Evolutionary conservation across 2,888 invertebrate genomes (phyloP), one percentile per base, ranked within the genome.

Genomic region (Dryococelus australis): DNA sequence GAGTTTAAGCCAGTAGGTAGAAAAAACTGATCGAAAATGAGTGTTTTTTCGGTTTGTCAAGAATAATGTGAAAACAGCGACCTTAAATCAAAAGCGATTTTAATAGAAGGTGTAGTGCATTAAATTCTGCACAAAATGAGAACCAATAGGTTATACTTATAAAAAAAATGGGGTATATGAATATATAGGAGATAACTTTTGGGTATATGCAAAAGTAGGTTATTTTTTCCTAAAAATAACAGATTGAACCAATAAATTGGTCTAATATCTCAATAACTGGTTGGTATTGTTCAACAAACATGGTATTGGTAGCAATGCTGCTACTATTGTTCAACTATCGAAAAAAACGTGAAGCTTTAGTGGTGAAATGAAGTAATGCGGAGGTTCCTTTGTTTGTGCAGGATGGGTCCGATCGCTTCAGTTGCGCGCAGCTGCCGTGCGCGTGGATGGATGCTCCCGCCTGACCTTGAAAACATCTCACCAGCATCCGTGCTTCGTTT

Each of bases 111-210:
- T 79, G 20, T 10, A 79, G 24, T 10, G 79, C 79, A 10, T 79
- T 8, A 79, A 79, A 79, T 79, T 79, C 79, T 79, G 79, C 79
- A 16, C 16, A 79, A 79, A 79, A 79, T 79, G 79, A 79, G 79
- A 10, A 79, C 79, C 9, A 79, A 79, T 79, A 79, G 8, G 79
- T 16, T 16, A 79, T 79, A 79, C 27, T 79, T 79, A 79, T 79
- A n/a, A n/a, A n/a, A 79, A 8, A 79, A 79, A 79, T 79, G 79
- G 79, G 79, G 79, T 16, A 16, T 27, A 79, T 79, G 79, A 79
- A 79, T 79, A 79, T 16, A 79, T 16, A 12, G 47, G 47, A 9
- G 12, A 47, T 12, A 47, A 47, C 6, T 9, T 6, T 47, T 47
- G 6, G 6, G 12, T 47, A 47, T 9, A 12, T 47, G 47, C 47